Conservation (phyloP, 2,888 invertebrate species). For the Acheta domesticus region DNA sequence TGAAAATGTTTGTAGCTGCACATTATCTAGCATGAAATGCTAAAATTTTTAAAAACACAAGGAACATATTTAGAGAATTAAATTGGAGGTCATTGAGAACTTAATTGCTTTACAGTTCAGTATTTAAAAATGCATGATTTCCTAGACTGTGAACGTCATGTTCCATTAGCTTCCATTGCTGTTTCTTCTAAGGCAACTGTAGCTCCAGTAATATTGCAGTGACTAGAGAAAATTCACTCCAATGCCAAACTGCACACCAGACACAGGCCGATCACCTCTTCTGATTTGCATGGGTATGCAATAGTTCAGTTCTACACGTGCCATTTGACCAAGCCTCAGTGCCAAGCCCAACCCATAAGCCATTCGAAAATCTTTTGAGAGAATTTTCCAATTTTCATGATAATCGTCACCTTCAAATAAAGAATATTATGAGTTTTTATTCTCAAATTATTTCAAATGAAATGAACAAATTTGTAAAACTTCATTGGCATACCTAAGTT, state of each 20-base stretch:
- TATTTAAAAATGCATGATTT: no score
- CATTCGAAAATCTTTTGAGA: conserved; percentile 60
- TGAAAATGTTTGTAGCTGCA: no score
- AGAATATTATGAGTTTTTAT: not conserved
- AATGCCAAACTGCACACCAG: conserved; percentile 80
- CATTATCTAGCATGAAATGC: no score
- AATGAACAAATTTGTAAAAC: not conserved
- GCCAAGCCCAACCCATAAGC: conserved; percentile 82
- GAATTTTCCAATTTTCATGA: conserved; percentile 46
- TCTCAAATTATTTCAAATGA: not conserved
- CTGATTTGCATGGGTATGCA: conserved; percentile 71
- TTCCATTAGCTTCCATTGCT: not conserved
- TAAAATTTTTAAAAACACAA: no score
- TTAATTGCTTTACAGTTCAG: no score
- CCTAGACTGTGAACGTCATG: no score
- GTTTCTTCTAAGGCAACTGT: conserved; percentile 18
- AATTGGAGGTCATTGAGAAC: no score
- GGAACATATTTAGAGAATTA: no score
- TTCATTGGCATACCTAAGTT: conserved; percentile 50
- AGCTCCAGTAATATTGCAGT: not conserved
- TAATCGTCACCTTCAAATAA: conserved; percentile 48
- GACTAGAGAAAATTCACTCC: conserved; percentile 72
- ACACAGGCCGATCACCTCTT: conserved; percentile 60
- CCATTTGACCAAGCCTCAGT: conserved; percentile 75
- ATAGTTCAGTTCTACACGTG: conserved; percentile 94